Evolutionary conservation across 2,888 invertebrate species (phyloP).

Genomic region (Aplocera efformata): DNA sequence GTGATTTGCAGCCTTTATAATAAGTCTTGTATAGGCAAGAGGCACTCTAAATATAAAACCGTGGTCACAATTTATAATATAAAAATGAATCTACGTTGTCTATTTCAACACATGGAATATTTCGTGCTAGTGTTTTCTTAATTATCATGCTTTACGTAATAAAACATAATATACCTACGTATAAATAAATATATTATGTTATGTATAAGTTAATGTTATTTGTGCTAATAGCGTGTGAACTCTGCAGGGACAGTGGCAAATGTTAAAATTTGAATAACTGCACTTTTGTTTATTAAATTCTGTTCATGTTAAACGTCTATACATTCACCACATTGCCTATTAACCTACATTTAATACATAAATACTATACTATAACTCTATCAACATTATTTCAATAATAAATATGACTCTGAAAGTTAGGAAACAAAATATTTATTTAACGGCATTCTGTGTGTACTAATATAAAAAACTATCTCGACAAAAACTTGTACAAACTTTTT

Average conservation of each 20-base stretch:
- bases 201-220: constrained; percentile 48
- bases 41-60: constrained; percentile 84
- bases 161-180: constrained; percentile 49
- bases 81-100: constrained; percentile 72
- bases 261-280: constrained; percentile 82
- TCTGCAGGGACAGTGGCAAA: constrained; percentile 69
- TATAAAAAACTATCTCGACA: constrained; percentile 78
- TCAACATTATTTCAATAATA: constrained; percentile 75
- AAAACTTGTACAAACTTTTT: constrained; percentile 78
- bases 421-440: constrained; percentile 76
- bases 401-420: constrained; percentile 83
- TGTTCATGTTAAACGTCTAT: constrained; percentile 60
- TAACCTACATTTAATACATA: constrained; percentile 82
- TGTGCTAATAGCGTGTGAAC: constrained; percentile 75
- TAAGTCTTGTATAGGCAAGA: constrained; percentile 82
- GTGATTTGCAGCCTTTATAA: constrained; percentile 81
- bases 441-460: constrained; percentile 74
- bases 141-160: constrained; percentile 62
- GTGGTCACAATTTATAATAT: constrained; percentile 79
- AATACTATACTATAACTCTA: constrained; percentile 80
- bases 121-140: constrained; percentile 71
- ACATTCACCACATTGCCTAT: constrained; percentile 65
- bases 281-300: constrained; percentile 71
- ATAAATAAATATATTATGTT: constrained; percentile 41
- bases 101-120: constrained; percentile 67